A percentile compares a stretch with the other conserved stretches of the same genome.
phyloP scores from a whole-genome alignment of 2,113 vertebrate genomes.

The Plestiodon gilberti region DNA sequence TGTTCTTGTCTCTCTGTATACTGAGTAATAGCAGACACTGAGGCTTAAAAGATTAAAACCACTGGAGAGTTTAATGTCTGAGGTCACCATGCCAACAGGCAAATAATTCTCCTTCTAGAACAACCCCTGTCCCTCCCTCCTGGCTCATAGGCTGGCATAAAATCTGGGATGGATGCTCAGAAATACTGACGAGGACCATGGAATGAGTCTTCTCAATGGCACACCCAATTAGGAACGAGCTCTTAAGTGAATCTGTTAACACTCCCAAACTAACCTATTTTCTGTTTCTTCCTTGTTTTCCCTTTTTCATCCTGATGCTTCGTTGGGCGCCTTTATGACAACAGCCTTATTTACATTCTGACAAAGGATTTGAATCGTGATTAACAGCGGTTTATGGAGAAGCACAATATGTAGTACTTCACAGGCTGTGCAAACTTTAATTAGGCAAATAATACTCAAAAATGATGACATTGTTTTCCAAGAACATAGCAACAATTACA shows the following conservation, averaged over 20 bases:
- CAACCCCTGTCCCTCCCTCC: too few relatives aligned
- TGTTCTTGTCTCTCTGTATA: too few relatives aligned
- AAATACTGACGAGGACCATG: neutral
- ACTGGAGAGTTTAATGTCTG: too few relatives aligned
- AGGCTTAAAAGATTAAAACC: too few relatives aligned
- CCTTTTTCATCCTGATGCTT: neutral
- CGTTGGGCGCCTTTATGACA: neutral
- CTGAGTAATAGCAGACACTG: too few relatives aligned
- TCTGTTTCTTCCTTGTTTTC: neutral
- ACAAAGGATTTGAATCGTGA: neutral
- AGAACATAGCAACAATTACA: neutral
- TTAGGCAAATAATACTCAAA: slow-evolving; percentile 1
- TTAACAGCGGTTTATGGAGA: neutral
- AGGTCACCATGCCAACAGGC: too few relatives aligned
- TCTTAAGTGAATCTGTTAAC: neutral
- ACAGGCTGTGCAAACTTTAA: neutral
- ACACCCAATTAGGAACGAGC: neutral
- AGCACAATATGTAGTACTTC: neutral
- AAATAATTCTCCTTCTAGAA: too few relatives aligned
- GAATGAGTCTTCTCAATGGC: neutral
- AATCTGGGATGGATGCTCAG: neutral
- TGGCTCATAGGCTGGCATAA: too few relatives aligned
- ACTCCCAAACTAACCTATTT: neutral
- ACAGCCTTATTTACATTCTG: neutral
- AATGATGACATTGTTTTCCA: neutral